Base-by-base conservation (phyloP, 2,888 invertebrate species). In the Agrypnus murinus region DNA sequence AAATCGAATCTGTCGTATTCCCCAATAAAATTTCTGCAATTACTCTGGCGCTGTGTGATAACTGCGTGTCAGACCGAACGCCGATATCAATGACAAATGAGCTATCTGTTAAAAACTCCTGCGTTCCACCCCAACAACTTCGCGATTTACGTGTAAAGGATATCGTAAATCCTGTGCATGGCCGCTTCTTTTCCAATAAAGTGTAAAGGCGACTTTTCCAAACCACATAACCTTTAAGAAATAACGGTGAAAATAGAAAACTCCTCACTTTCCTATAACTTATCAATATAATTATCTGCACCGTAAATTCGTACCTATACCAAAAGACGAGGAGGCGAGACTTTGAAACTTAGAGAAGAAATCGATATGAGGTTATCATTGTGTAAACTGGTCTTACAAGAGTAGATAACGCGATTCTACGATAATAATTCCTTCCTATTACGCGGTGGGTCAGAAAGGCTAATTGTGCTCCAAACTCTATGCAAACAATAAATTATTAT, bases 71-170 rank as follows among this genome's bases (percentile, higher is more conserved):
- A 75, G 65, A 74, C n/a, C 78, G 78, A 76, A 77, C 78, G 77
- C 76, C 81, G 81, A 81, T 81, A 82, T 82, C 81, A 80, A 80
- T 82, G 82, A 82, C 81, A 81, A 81, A 83, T 81, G 82, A 82
- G 81, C 81, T 81, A 83, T 82, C 82, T 81, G 81, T 82, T 82
- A 82, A 83, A 84, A 84, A 83, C 80, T 82, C 79, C 82, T 80
- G 81, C 81, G 81, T 82, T 81, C 80, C 81, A 75, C 78, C 76
- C 82, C 81, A 81, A 80, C 81, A 83, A 82, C 80, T 82, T 80
- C 71, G 77, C 77, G 81, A 83, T 83, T 84, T 82, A 83, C 81
- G 81, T 78, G 77, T 78, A 78, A 78, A 79, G 81, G 82, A 82
- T 82, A 82, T 77, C 82, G 81, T 84, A 83, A 83, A 84, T 83